These are phyloP conservation scores for Diaprepes abbreviatus DNA, from an alignment of 2,888 invertebrate genomes.

Conservation along the genomic window DNA sequence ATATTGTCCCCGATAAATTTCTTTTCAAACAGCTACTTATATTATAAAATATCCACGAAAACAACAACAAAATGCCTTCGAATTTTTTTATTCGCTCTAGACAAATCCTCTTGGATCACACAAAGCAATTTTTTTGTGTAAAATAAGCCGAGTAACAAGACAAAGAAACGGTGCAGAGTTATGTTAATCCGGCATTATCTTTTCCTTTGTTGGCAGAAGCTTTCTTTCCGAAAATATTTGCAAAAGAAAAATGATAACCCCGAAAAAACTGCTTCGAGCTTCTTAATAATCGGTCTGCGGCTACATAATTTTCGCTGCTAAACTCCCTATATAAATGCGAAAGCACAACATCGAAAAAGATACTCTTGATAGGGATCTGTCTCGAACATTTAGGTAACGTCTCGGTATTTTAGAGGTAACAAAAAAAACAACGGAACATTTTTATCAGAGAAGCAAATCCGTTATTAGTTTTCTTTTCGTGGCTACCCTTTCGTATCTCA, in stretches of 20 bases:
- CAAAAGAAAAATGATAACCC: slow-evolving; percentile 14
- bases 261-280: slow-evolving; percentile 6
- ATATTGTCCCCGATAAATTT: neutral
- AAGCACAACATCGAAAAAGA: slow-evolving; percentile 2
- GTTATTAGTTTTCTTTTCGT: too few species aligned
- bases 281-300: slow-evolving; percentile 10
- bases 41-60: neutral
- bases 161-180: slow-evolving; percentile 8
- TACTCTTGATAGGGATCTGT: neutral
- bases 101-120: neutral
- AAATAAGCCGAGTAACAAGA: slow-evolving; percentile 11
- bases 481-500: too few species aligned
- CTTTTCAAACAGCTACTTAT: neutral
- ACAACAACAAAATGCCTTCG: neutral
- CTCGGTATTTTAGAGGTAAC: neutral
- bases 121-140: neutral
- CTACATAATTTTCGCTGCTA: slow-evolving; percentile 14
- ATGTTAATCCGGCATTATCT: slow-evolving; percentile 13
- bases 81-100: neutral
- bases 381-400: neutral
- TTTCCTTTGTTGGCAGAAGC: slow-evolving; percentile 5
- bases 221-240: slow-evolving; percentile 16
- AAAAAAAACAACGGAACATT: too few species aligned
- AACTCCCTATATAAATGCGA: slow-evolving; percentile 14
- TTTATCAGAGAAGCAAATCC: too few species aligned